phyloP scores from a whole-genome alignment of 2,888 invertebrate species.

The Netelia virgata region DNA sequence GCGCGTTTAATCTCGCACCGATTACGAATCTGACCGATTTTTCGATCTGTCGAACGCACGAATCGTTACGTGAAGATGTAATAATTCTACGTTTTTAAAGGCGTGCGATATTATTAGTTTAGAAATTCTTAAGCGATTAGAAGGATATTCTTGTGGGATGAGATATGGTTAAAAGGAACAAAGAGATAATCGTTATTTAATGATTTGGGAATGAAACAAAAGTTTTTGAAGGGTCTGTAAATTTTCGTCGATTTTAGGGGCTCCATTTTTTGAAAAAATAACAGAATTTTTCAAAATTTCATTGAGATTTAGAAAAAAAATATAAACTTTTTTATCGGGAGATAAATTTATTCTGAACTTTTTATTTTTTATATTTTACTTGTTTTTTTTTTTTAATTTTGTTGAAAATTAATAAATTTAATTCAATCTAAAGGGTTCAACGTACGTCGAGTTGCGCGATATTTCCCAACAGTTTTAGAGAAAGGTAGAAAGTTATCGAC shows the following conservation, averaged over 20 bases:
- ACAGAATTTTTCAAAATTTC: not conserved
- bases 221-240: not conserved
- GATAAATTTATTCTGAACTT: not conserved
- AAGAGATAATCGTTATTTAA: not conserved
- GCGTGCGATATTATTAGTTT: too few relatives aligned
- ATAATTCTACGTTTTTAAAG: too few relatives aligned
- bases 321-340: too few relatives aligned
- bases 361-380: not conserved
- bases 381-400: not conserved
- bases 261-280: too few relatives aligned
- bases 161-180: too few relatives aligned
- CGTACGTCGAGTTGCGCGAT: constrained; percentile 26
- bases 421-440: constrained; percentile 25
- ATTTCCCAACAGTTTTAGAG: not conserved
- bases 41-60: too few relatives aligned
- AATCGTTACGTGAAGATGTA: too few relatives aligned
- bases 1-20: too few relatives aligned
- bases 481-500: constrained; percentile 49
- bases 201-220: not conserved
- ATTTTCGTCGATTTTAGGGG: too few relatives aligned
- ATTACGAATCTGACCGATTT: too few relatives aligned
- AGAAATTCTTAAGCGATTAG: too few relatives aligned
- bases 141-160: too few relatives aligned
- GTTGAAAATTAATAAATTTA: not conserved
- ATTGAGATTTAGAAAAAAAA: not conserved